A percentile compares a stretch with the other conserved stretches of the same genome.
phyloP scores from a whole-genome alignment of 2,888 invertebrate genomes.

The Parnassius smintheus region DNA sequence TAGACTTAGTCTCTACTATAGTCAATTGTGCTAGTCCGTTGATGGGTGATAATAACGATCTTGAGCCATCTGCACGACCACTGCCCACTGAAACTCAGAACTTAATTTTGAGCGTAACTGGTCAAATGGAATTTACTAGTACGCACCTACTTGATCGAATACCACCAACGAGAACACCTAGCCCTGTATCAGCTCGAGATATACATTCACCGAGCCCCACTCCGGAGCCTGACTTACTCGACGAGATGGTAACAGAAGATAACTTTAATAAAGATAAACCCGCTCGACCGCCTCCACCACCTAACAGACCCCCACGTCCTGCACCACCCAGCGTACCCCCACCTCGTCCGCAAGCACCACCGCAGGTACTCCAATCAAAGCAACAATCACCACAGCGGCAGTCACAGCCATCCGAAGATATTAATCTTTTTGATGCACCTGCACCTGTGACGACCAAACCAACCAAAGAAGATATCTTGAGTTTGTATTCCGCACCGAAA shows the following conservation, averaged over 20 bases:
- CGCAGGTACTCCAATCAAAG: slow-evolving; percentile 64
- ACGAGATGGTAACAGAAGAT: slow-evolving; percentile 48
- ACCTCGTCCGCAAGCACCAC: slow-evolving; percentile 72
- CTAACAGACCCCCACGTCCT: slow-evolving; percentile 46
- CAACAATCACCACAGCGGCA: slow-evolving; percentile 45
- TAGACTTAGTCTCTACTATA: slow-evolving; percentile 58
- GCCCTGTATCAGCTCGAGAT: slow-evolving; percentile 91
- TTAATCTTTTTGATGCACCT: slow-evolving; percentile 82
- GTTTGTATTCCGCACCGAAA: slow-evolving; percentile 76
- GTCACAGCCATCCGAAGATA: slow-evolving; percentile 55
- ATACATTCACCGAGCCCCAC: slow-evolving; percentile 93
- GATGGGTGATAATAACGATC: slow-evolving; percentile 40
- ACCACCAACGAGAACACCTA: slow-evolving; percentile 92
- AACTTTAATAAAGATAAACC: slow-evolving; percentile 64
- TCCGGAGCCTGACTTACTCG: slow-evolving; percentile 78
- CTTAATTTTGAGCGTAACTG: slow-evolving; percentile 91
- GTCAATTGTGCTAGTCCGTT: slow-evolving; percentile 44
- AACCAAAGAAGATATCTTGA: slow-evolving; percentile 82
- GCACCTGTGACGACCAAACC: slow-evolving; percentile 74
- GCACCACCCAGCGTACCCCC: slow-evolving; percentile 71
- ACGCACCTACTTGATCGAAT: slow-evolving; percentile 90
- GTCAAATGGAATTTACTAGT: slow-evolving; percentile 93
- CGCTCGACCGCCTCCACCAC: slow-evolving; percentile 52
- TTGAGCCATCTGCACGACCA: slow-evolving; percentile 79
- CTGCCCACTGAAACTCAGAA: slow-evolving; percentile 91